Base-by-base conservation (phyloP, 2,888 invertebrate genomes). In the Exocentrus adspersus region DNA sequence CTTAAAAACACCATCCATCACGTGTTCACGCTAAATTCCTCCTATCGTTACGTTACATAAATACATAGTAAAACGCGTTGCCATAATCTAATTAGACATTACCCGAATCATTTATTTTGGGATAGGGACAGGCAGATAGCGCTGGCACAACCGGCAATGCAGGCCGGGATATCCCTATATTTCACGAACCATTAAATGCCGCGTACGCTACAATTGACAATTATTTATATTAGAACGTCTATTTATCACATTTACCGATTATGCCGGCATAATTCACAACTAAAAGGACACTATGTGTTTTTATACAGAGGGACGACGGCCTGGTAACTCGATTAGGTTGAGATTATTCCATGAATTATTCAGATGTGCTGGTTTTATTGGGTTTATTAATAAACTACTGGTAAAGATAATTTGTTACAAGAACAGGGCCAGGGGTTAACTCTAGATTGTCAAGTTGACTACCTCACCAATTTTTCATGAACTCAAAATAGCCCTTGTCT, bases 111-210 rank as follows among this genome's bases (percentile, higher is more conserved):
- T 77, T 68, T 54, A 54, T 43, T 43, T n/a, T 43, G 54, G 2
- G 7, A 54, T 28, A 54, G 54, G 54, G 54, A 54, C 54, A n/a
- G 14, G 12, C 12, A 30, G 42, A 52, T 24, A n/a, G 37, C 28
- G 14, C 16, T 7, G 28, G 10, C 28, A 10, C 16, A 20, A 17
- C 20, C 19, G 10, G 20, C n/a, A n/a, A n/a, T 4, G n/a, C 14
- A 9, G n/a, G 20, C 20, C 6, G n/a, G 5, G 20, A 10, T 10
- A n/a, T 48, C 28, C 28, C 48, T 48, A 24, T 73, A 79, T 79
- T 79, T 77, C 73, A 78, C 75, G 76, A 71, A 66, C 78, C 79
- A 79, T 79, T 79, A 78, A 78, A 72, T 73, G 64, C 64, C 70
- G 65, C 64, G 69, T 74, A 65, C 64, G 73, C 59, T 70, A 69